Base-by-base conservation (phyloP, 2,888 invertebrate genomes). In the Lamellibrachia columna region DNA sequence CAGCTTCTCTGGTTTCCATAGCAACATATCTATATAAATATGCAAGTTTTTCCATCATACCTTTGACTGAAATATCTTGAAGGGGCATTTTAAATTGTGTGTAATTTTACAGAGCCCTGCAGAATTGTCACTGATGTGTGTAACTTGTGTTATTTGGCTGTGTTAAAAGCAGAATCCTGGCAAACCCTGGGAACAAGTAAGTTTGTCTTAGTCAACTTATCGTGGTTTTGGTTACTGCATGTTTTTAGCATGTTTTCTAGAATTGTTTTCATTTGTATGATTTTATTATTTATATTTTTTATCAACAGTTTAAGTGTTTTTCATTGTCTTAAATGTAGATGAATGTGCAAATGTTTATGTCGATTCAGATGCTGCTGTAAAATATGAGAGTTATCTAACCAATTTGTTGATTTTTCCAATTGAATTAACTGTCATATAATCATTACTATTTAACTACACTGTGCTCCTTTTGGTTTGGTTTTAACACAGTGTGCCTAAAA, bases 171-270 rank as follows among this genome's bases (percentile, higher is more conserved):
- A 75, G 75, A 75, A 22, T 75, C 75, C 75, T 15, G 22, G 75
- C 75, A 15, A 75, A 75, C n/a, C n/a, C 75, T 75, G 75, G 75
- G 22, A 75, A 75, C 75, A 75, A 75, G 75, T 75, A 75, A 75
- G 75, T 75, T 75, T 75, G 75, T 75, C 75, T 75, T 22, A 75
- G 75, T 75, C 75, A 75, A 22, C 75, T 75, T n/a, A 22, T 75
- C 2, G 22, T 75, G 75, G 15, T 75, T 75, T 15, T 15, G 22
- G 75, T 75, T 75, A 75, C 6, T 22, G 6, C n/a, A 6, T 15
- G 75, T 75, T 75, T 75, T 75, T 75, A 75, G 22, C n/a, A 75
- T n/a, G n/a, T 75, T 11, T 75, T 75, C 75, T 75, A 6, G 4
- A 22, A 75, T 58, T 58, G 58, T 75, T n/a, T 75, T 75, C 75